Base-by-base conservation (phyloP, 2,113 vertebrate species). In the Serilophus lunatus region DNA sequence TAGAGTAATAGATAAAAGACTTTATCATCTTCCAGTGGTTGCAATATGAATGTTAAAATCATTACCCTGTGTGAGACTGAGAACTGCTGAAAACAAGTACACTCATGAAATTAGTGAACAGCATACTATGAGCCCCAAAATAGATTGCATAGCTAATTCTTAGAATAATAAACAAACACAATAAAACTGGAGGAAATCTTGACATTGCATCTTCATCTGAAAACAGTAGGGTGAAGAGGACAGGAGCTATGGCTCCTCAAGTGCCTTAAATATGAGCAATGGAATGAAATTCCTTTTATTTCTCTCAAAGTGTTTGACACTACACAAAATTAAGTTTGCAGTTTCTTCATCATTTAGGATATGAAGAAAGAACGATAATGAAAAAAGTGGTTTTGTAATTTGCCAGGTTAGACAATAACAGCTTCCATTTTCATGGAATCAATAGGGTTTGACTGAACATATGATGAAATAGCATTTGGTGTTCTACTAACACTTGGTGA, bases 241-340 rank as follows among this genome's bases (percentile, higher is more conserved):
- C 7, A 20, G 28, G 13, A 82, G 56, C 13, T 29, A 45, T 2
- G 4, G 24, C 13, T 59, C 8, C 51, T 90, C 0, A 0, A 50
- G 23, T 3, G 0, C 23, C 15, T 70, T 53, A 49, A 81, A 44
- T 15, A 49, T 3, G 7, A 44, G 11, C 68, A 56, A 22, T 50
- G 35, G 61, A 82, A 74, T 47, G 2, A 72, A 88, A 59, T 51
- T 26, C 12, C 3, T 54, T 50, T 72, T 40, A 11, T 59, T 77
- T 51, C 11, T 88, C 29, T 31, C 6, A 2, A 11, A 56, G 4
- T 33, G 15, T 45, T 44, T 6, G 6, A 36, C 65, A 76, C 10
- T 31, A 35, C 33, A 17, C 31, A 36, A 57, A 44, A 26, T 35
- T 35, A 14, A 66, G 53, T 74, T 78, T 84, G 18, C 22, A 25